phyloP scores from a whole-genome alignment of 2,113 vertebrate species.

The Lontra canadensis region DNA sequence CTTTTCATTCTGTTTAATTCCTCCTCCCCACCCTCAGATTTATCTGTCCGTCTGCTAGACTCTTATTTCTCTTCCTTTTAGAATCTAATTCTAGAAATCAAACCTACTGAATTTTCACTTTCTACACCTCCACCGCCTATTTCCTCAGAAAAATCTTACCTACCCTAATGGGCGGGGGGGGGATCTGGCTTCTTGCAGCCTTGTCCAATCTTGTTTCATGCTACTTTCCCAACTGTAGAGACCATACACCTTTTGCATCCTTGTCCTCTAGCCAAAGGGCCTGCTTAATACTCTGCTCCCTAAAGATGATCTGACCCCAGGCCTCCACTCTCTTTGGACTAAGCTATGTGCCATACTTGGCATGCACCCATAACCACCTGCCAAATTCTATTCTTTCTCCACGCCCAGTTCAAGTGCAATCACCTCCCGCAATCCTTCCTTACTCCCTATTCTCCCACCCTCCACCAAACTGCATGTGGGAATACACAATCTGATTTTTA shows the following conservation, averaged over 20 bases:
- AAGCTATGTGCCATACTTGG: background rate
- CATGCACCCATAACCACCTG: background rate
- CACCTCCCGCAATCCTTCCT: background rate
- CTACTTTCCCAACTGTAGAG: background rate
- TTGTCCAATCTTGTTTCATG: background rate
- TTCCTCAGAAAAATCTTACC: slow-evolving; percentile 7
- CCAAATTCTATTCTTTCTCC: background rate
- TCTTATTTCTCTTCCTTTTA: background rate
- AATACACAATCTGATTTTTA: background rate
- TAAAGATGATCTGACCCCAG: background rate
- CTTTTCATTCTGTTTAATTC: background rate
- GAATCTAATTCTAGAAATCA: background rate
- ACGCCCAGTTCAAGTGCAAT: background rate
- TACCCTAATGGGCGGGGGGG: background rate
- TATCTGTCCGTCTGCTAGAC: background rate
- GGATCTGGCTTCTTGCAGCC: background rate
- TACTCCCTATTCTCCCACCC: background rate
- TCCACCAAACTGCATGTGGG: background rate
- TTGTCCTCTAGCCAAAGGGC: background rate
- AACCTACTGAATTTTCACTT: slow-evolving; percentile 3
- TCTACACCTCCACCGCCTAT: background rate
- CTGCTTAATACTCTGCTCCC: background rate
- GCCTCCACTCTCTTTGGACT: background rate
- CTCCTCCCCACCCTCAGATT: background rate
- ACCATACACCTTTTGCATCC: background rate